Conservation (phyloP, 1,140 invertebrate species). For the Ephestia elutella region DNA sequence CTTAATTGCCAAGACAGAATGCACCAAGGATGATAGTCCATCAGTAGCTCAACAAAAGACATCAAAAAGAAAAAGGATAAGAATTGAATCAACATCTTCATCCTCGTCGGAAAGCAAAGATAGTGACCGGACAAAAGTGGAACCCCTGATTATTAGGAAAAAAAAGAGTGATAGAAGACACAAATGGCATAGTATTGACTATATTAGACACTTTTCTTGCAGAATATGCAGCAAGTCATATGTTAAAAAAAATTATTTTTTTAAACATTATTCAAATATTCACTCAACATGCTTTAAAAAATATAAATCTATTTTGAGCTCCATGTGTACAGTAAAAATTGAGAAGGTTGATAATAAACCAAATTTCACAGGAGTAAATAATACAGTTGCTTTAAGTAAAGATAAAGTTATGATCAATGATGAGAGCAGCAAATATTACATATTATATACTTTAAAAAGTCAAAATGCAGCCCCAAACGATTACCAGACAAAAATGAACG, state of each 20-base stretch:
- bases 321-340: constrained; percentile 32
- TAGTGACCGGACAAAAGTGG: neutral
- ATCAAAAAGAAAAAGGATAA: neutral
- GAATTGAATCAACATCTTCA: neutral
- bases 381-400: constrained; percentile 32
- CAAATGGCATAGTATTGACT: constrained; percentile 14
- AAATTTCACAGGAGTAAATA: constrained; percentile 34
- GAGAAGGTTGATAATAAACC: constrained; percentile 37
- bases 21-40: neutral
- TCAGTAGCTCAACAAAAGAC: too few relatives aligned
- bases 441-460: neutral
- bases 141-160: neutral
- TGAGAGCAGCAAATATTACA: constrained; percentile 7
- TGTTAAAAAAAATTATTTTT: constrained; percentile 23
- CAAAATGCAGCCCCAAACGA: neutral
- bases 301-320: constrained; percentile 16
- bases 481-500: neutral
- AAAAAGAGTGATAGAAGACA: neutral
- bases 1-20: neutral
- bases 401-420: constrained; percentile 37
- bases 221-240: constrained; percentile 33
- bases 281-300: neutral
- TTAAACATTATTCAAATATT: constrained; percentile 18
- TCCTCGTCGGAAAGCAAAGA: constrained; percentile 10
- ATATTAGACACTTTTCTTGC: constrained; percentile 39